Conservation (phyloP, 2,888 invertebrate genomes). For the Acronicta alni region DNA sequence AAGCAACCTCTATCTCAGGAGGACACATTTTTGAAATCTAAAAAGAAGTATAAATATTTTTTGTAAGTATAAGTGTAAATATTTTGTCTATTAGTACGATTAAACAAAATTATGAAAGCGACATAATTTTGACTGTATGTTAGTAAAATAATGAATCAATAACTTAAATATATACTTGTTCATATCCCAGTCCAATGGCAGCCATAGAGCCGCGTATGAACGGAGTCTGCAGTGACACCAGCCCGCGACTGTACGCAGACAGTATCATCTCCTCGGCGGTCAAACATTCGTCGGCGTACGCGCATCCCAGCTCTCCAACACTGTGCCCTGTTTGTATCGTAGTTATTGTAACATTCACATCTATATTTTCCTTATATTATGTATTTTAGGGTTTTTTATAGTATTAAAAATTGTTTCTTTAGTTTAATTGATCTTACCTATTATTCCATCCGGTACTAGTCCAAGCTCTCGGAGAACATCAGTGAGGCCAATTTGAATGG, state of each 20-base stretch:
- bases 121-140: no score
- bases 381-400: background rate
- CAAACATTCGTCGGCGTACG: slow-evolving; percentile 97
- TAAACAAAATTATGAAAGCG: no score
- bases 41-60: no score
- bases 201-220: slow-evolving; percentile 95
- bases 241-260: slow-evolving; percentile 94
- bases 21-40: slow-evolving; percentile 80
- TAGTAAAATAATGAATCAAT: no score
- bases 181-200: slow-evolving; percentile 90
- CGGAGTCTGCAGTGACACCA: slow-evolving; percentile 91
- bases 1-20: slow-evolving; percentile 92
- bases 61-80: no score
- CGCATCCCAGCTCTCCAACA: slow-evolving; percentile 97
- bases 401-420: no score
- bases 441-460: slow-evolving; percentile 93
- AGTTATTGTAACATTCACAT: background rate
- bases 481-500: slow-evolving; percentile 90
- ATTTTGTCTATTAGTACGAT: no score
- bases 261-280: slow-evolving; percentile 95
- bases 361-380: background rate
- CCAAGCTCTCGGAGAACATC: slow-evolving; percentile 85
- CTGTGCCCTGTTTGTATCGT: slow-evolving; percentile 92
- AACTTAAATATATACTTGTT: slow-evolving; percentile 24
- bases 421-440: slow-evolving; percentile 87